Conservation (phyloP, 2,888 invertebrate species). For the Melangyna quadrimaculata region DNA sequence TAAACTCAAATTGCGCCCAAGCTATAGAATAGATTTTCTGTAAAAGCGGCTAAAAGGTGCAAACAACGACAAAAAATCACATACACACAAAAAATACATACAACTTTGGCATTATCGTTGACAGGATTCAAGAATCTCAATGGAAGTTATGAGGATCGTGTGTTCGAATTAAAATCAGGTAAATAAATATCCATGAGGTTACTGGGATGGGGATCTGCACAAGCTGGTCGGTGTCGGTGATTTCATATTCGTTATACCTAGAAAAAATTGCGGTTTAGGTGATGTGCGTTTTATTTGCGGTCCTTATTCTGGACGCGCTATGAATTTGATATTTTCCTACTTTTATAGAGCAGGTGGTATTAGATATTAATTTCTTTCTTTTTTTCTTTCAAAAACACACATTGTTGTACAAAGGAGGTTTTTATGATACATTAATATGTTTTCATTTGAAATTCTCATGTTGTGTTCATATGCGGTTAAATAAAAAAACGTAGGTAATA, state of each 20-base stretch:
- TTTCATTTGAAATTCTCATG: too few species aligned
- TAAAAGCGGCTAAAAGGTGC: slow-evolving; percentile 1
- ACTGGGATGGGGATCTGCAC: neutral
- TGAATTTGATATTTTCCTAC: slow-evolving; percentile 64
- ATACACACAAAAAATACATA: neutral
- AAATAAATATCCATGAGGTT: slow-evolving; percentile 70
- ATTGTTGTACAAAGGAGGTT: slow-evolving; percentile 14
- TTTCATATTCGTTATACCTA: neutral
- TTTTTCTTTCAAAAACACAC: neutral
- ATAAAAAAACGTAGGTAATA: too few species aligned
- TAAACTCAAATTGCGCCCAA: neutral
- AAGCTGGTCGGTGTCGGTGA: neutral
- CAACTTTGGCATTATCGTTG: slow-evolving; percentile 67
- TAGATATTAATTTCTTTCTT: slow-evolving; percentile 17
- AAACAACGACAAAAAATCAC: neutral
- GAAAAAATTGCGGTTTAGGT: too few species aligned
- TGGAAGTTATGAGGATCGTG: slow-evolving; percentile 70
- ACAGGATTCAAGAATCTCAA: slow-evolving; percentile 68
- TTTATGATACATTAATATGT: neutral
- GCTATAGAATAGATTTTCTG: slow-evolving; percentile 21
- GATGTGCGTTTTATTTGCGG: slow-evolving; percentile 25
- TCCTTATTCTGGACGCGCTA: slow-evolving; percentile 24
- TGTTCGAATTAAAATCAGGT: slow-evolving; percentile 69
- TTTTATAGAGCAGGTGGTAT: slow-evolving; percentile 48
- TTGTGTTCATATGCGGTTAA: too few species aligned